Evolutionary conservation across 2,888 invertebrate genomes (phyloP).

Genomic region (Phyto melanocephala): DNA sequence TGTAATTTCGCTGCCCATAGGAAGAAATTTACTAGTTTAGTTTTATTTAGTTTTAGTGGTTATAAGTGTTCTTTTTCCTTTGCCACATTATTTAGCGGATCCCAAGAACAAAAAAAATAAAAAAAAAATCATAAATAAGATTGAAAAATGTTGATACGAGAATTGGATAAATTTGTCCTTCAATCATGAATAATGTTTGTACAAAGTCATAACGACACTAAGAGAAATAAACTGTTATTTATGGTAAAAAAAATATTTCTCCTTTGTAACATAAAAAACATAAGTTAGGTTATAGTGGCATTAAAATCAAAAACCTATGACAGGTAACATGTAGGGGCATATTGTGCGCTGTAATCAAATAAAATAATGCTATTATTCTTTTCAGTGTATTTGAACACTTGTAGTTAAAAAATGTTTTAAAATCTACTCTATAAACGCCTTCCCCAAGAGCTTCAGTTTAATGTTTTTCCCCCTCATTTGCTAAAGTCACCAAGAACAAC

Average conservation of each 20-base stretch:
- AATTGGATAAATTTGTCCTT: conserved; percentile 52
- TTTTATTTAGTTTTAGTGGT: background rate
- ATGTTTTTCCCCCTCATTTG: background rate
- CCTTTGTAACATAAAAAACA: too few relatives aligned
- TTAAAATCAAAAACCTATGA: too few relatives aligned
- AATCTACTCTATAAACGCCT: conserved; percentile 42
- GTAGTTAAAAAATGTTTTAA: background rate
- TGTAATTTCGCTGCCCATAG: conserved; percentile 30
- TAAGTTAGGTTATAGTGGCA: too few relatives aligned
- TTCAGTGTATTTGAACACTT: conserved; percentile 41
- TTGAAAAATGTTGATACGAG: conserved; percentile 41
- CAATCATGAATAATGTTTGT: background rate
- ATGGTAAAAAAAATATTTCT: too few relatives aligned
- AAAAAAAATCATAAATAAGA: conserved; percentile 15
- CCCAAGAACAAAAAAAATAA: background rate
- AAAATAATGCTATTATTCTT: background rate
- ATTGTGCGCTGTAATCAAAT: too few relatives aligned
- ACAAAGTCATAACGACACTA: background rate
- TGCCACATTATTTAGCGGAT: background rate
- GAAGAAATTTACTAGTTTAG: background rate
- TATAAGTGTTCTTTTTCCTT: background rate
- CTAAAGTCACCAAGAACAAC: conserved; percentile 42
- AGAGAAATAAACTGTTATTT: background rate
- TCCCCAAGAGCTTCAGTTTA: conserved; percentile 30
- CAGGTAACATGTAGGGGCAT: too few relatives aligned